These are phyloP conservation scores for Grammatotria lemairii DNA, from an alignment of 2,113 vertebrate species.

Conservation along the genomic window DNA sequence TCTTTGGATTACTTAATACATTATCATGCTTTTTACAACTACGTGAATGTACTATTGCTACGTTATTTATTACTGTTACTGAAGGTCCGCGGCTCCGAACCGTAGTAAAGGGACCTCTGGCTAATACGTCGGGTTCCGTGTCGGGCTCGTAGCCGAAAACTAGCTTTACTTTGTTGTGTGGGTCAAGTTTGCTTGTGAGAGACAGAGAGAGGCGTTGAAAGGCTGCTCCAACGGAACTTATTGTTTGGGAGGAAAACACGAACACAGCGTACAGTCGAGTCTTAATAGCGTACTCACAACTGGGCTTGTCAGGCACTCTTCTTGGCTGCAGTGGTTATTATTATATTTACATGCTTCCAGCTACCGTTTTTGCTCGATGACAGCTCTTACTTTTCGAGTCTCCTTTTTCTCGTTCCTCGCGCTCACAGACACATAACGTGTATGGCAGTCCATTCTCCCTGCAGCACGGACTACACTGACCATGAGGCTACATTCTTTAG, in stretches of 20 bases:
- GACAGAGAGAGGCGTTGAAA: neutral
- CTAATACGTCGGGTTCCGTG: fast-evolving
- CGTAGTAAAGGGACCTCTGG: fast-evolving
- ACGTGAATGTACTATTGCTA: fast-evolving
- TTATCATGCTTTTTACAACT: neutral
- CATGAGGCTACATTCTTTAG: no score
- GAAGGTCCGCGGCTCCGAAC: neutral
- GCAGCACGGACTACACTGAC: no score
- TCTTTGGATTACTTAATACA: neutral
- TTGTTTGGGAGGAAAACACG: fast-evolving
- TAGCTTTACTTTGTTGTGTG: neutral
- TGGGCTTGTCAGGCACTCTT: no score
- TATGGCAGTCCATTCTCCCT: no score
- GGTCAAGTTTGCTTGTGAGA: fast-evolving
- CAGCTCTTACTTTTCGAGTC: no score
- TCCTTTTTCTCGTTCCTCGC: no score
- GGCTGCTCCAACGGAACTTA: fast-evolving
- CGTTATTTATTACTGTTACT: fast-evolving
- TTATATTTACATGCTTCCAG: no score
- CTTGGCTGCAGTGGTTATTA: no score
- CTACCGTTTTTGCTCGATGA: fast-evolving
- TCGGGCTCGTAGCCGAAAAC: neutral
- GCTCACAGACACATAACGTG: no score
- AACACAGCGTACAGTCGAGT: fast-evolving
- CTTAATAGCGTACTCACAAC: no score